phyloP scores from a whole-genome alignment of 2,888 invertebrate species.

The Eristalis intricaria region DNA sequence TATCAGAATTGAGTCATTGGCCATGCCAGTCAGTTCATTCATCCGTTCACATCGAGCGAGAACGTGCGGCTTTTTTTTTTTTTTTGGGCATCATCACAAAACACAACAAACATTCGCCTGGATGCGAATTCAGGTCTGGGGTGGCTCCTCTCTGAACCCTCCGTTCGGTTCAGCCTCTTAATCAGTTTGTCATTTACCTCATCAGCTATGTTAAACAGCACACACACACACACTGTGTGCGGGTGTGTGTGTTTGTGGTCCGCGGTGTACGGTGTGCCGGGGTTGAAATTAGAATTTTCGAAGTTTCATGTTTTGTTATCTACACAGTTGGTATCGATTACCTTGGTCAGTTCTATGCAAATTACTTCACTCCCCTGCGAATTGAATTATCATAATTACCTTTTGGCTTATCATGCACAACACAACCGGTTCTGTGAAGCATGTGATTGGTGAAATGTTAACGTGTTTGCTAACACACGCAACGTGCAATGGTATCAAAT shows the following conservation, averaged over 20 bases:
- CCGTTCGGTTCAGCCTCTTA: not conserved
- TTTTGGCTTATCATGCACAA: not conserved
- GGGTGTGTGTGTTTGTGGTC: too few species aligned
- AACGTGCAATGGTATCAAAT: not conserved
- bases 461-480: too few species aligned
- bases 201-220: not conserved
- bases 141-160: too few species aligned
- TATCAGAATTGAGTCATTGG: too few species aligned
- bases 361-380: constrained; percentile 6
- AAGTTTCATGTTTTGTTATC: not conserved
- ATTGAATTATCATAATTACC: constrained; percentile 11
- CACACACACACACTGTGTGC: too few species aligned
- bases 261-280: too few species aligned
- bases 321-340: not conserved
- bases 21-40: too few species aligned
- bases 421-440: not conserved
- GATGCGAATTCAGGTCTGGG: too few species aligned
- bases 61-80: not conserved
- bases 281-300: not conserved
- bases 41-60: too few species aligned
- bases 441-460: not conserved
- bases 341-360: constrained; percentile 10
- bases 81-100: not conserved
- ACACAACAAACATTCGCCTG: too few species aligned
- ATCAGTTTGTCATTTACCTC: constrained; percentile 6